Conservation (phyloP, 2,797 vertebrate genomes). For the Silurus lanzhouensis region DNA sequence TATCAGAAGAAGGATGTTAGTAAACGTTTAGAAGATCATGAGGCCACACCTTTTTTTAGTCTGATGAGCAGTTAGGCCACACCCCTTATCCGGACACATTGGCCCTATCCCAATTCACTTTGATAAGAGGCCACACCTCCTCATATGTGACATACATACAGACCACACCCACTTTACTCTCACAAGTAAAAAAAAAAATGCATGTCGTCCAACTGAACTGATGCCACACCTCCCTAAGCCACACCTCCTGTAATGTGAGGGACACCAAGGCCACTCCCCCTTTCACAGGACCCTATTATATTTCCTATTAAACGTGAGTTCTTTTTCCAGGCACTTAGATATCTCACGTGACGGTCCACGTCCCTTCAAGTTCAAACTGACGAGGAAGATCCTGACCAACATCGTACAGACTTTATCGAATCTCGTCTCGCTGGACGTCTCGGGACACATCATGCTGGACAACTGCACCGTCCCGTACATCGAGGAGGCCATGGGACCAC, state of each 20-base stretch:
- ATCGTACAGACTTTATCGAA: slow-evolving; percentile 86
- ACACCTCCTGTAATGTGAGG: neutral
- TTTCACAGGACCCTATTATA: neutral
- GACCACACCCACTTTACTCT: neutral
- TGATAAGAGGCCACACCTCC: neutral
- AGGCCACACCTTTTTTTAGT: neutral
- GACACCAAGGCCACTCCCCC: neutral
- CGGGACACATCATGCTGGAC: slow-evolving; percentile 92
- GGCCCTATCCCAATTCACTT: neutral
- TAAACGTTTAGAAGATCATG: neutral
- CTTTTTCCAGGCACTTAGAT: slow-evolving; percentile 83
- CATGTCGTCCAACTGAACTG: neutral
- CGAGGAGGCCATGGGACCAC: slow-evolving; percentile 90
- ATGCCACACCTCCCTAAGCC: neutral
- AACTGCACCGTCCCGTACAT: slow-evolving; percentile 90
- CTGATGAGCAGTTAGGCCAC: neutral
- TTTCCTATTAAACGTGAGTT: slow-evolving; percentile 21
- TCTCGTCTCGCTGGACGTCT: slow-evolving; percentile 93
- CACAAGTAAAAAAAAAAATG: too few relatives aligned
- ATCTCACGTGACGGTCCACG: slow-evolving; percentile 89
- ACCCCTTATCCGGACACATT: neutral
- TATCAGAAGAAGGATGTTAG: neutral
- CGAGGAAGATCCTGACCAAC: slow-evolving; percentile 84
- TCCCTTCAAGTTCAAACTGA: slow-evolving; percentile 91
- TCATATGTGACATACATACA: neutral